Evolutionary conservation across 2,797 vertebrate genomes (phyloP), one percentile per base, ranked within the genome.

Genomic region (Typhlichthys eigenmanni): DNA sequence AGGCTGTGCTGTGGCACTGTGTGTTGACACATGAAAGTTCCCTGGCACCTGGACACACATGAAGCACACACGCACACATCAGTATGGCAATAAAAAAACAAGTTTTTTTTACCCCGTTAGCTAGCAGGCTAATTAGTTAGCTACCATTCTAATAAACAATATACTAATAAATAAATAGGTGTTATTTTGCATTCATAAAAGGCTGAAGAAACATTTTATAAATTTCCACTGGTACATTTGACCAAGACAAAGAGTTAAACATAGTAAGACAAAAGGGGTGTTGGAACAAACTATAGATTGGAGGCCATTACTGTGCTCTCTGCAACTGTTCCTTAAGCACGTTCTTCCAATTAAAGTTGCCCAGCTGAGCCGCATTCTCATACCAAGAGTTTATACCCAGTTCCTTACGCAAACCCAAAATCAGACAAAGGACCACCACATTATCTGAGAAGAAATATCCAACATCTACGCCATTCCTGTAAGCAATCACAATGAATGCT

Each of bases 21-120:
- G 98, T 0, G 98, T 99, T 0, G 98, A 99, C 77, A 99, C 93
- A 0, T 99, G 97, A 81, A 99, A 99, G 89, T 99, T 99, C 74
- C 98, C 98, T 0, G 97, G 98, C 59, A 99, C 97, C 98, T 99
- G 77, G 24, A 29, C 24, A 24, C 24, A 24, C 24, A 29, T 19
- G 19, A 19, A 19, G 43, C 38, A 75, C 2, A 60, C 13, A 79
- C 14, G 62, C 2, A 71, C 50, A 52, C 19, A 71, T 34, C 49
- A 47, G 43, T 17, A 5, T 24, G 17, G 34, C 53, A 12, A 47
- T 13, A 16, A 1, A 0, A 45, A 24, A 68, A 68, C 38, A 64
- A 62, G 58, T 17, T 17, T 17, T 17, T 17, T 17, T 17, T 72
- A 63, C 49, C 58, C 66, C 50, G 61, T 76, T 71, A 82, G 71